phyloP scores from a whole-genome alignment of 2,113 vertebrate species.

The Galeopterus variegatus region DNA sequence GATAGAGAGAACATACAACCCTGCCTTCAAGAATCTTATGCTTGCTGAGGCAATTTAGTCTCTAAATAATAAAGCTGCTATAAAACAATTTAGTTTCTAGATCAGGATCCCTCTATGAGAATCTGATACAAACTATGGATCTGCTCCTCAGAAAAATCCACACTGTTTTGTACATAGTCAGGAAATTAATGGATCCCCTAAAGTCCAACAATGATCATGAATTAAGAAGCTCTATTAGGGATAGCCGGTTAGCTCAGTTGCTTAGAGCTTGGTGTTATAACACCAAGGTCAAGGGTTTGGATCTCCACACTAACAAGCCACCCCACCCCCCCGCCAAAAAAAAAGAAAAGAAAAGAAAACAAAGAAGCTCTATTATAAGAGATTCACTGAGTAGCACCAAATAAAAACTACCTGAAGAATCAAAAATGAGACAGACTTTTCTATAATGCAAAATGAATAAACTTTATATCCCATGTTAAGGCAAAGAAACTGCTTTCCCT shows the following conservation, averaged over 20 bases:
- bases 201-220: background rate
- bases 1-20: background rate
- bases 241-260: too few relatives aligned
- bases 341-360: too few relatives aligned
- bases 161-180: background rate
- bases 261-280: too few relatives aligned
- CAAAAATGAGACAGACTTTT: constrained; percentile 17
- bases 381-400: background rate
- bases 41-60: constrained; percentile 19
- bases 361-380: background rate
- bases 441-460: constrained; percentile 51
- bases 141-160: constrained; percentile 6
- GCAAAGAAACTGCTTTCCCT: background rate
- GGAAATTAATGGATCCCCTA: background rate
- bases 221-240: background rate
- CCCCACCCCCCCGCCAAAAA: too few relatives aligned
- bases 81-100: constrained; percentile 18
- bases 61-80: background rate
- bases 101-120: background rate
- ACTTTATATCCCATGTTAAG: background rate
- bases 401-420: constrained; percentile 44
- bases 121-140: background rate
- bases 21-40: constrained; percentile 17
- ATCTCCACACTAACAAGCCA: too few relatives aligned
- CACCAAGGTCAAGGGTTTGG: too few relatives aligned